Evolutionary conservation across 1,140 invertebrate genomes (phyloP).

Genomic region (Drosophila ficusphila): DNA sequence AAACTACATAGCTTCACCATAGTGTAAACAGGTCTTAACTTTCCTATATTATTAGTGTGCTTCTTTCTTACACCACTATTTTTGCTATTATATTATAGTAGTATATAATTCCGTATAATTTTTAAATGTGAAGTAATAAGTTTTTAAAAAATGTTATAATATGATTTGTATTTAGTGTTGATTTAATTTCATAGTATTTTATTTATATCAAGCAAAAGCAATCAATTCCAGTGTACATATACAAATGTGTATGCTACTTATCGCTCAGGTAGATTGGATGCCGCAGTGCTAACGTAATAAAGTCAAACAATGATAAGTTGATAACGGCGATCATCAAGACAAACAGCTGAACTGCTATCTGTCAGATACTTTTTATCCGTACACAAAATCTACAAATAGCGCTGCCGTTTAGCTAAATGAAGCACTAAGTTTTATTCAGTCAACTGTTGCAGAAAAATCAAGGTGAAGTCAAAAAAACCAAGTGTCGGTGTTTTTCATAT

Average conservation of each 20-base stretch:
- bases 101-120: too few species aligned
- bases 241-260: slow-evolving; percentile 30
- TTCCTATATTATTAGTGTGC: too few species aligned
- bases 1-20: too few species aligned
- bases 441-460: not conserved
- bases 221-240: too few species aligned
- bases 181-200: too few species aligned
- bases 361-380: slow-evolving; percentile 10
- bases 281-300: slow-evolving; percentile 67
- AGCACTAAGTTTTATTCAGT: slow-evolving; percentile 7
- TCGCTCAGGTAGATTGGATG: slow-evolving; percentile 38
- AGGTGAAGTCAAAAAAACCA: not conserved
- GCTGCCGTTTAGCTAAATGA: not conserved
- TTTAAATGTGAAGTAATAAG: too few species aligned
- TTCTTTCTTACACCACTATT: too few species aligned
- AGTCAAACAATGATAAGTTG: slow-evolving; percentile 54
- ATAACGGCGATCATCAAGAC: slow-evolving; percentile 43
- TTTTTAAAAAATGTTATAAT: too few species aligned
- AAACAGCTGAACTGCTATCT: slow-evolving; percentile 36
- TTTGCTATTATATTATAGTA: too few species aligned
- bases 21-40: too few species aligned
- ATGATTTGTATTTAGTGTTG: too few species aligned
- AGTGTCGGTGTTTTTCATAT: not conserved
- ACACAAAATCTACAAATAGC: slow-evolving; percentile 30
- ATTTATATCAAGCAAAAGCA: too few species aligned